These are phyloP conservation scores for Porites lutea DNA, from an alignment of 64 coral and sea anemone genomes.

Conservation along the genomic window DNA sequence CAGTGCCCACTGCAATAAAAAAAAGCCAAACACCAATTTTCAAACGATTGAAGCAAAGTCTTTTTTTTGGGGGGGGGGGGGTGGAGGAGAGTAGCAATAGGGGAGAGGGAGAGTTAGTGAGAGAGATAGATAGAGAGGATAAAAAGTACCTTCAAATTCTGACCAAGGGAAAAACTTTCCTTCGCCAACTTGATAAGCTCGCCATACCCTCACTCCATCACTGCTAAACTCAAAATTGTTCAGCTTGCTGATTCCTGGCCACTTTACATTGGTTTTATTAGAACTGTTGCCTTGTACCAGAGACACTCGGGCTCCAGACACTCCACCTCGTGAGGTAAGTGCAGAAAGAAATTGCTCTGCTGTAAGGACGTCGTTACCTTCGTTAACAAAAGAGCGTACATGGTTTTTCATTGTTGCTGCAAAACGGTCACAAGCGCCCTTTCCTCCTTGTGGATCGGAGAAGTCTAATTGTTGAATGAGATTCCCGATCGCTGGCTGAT, in stretches of 20 bases:
- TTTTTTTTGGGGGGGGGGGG: no score
- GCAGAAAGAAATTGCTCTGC: not conserved
- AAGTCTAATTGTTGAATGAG: slow-evolving; percentile 36
- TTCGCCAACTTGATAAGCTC: not conserved
- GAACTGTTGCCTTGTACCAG: not conserved
- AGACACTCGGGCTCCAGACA: slow-evolving; percentile 5
- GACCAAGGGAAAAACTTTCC: slow-evolving; percentile 22
- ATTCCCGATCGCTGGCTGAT: slow-evolving; percentile 52
- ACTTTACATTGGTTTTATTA: not conserved
- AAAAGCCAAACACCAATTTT: not conserved
- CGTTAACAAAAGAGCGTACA: slow-evolving; percentile 4
- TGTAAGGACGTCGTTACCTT: not conserved
- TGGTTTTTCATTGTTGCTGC: slow-evolving; percentile 8
- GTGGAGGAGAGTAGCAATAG: no score
- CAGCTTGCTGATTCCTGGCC: slow-evolving; percentile 31
- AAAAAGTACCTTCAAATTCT: slow-evolving; percentile 31
- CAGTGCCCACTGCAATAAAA: not conserved
- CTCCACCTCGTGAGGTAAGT: not conserved
- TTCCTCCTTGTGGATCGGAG: slow-evolving; percentile 37
- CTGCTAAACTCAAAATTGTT: slow-evolving; percentile 9
- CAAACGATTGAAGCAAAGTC: no score
- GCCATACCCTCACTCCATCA: not conserved
- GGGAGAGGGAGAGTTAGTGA: not conserved
- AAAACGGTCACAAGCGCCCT: not conserved
- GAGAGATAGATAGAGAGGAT: not conserved